Conservation (phyloP, 2,888 invertebrate species). For the Drosophila fungiperda region DNA sequence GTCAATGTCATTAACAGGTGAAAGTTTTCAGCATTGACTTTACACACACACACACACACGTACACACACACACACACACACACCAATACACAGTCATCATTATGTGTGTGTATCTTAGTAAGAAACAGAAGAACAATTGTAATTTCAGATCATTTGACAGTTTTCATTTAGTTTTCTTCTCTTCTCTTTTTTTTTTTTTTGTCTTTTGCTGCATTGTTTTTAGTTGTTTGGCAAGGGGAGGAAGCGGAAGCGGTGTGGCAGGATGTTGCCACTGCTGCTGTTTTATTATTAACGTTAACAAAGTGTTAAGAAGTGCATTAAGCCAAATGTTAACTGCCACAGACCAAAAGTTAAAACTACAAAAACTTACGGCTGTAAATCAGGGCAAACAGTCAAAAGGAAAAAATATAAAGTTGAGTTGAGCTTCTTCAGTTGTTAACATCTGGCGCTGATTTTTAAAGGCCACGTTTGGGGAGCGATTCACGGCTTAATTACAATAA, state of each 20-base stretch:
- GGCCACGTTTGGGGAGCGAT: constrained; percentile 67
- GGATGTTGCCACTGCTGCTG: constrained; percentile 34
- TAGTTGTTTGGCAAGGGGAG: background rate
- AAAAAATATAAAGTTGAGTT: background rate
- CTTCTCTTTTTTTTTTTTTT: background rate
- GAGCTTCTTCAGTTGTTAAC: constrained; percentile 12
- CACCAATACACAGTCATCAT: constrained; percentile 41
- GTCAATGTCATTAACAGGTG: constrained; percentile 74
- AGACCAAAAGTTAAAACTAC: constrained; percentile 30
- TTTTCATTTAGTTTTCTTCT: constrained; percentile 66
- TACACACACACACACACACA: constrained; percentile 9
- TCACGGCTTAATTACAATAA: constrained; percentile 74
- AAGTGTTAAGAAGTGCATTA: constrained; percentile 75
- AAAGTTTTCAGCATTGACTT: constrained; percentile 56
- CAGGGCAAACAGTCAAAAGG: constrained; percentile 27
- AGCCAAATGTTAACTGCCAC: constrained; percentile 72
- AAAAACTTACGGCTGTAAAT: constrained; percentile 70
- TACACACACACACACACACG: constrained; percentile 12
- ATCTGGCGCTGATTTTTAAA: constrained; percentile 49
- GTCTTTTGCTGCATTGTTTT: constrained; percentile 44
- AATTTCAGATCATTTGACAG: constrained; percentile 77
- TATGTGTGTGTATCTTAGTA: constrained; percentile 44
- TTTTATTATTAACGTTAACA: constrained; percentile 76
- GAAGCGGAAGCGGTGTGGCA: background rate
- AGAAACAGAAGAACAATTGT: constrained; percentile 65